Evolutionary conservation across 2,888 invertebrate species (phyloP), one percentile per base, ranked within the genome.

Genomic region (Tuta absoluta): DNA sequence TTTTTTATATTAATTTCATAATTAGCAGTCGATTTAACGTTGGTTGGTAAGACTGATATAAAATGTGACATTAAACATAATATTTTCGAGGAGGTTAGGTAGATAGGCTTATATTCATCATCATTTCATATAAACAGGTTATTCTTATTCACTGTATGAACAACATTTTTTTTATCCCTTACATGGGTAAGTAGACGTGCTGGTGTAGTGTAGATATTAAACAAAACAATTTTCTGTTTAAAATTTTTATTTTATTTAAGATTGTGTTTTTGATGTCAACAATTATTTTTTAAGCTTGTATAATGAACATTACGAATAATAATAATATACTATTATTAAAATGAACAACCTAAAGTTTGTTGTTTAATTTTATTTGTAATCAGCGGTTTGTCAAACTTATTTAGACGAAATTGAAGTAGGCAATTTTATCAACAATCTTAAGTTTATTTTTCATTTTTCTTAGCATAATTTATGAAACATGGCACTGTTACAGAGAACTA

Each of bases 181-280:
- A n/a, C n/a, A n/a, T n/a, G n/a, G n/a, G n/a, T n/a, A n/a, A n/a
- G n/a, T n/a, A n/a, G n/a, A n/a, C n/a, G n/a, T n/a, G n/a, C n/a
- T n/a, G n/a, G n/a, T n/a, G n/a, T n/a, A n/a, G 14, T 53, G 11
- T 53, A 12, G 23, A 23, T 23, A 41, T 71, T 78, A 75, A 88
- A 84, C 86, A 85, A 87, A 87, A 87, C 77, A 74, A 74, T 71
- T 66, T 78, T 75, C 80, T 82, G 81, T 82, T 85, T 85, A 78
- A 77, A 71, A 75, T 84, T 75, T 84, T 82, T 80, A 81, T 84
- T 87, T 87, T 79, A 84, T 82, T 84, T 80, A 81, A 81, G 81
- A 82, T 86, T 81, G 71, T 71, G 69, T 81, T 83, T 56, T 84
- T 81, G 78, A 81, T 78, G 79, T 87, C 82, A 85, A 85, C 82